phyloP scores from a whole-genome alignment of 2,888 invertebrate genomes.

The Hipparchia sbordonii region DNA sequence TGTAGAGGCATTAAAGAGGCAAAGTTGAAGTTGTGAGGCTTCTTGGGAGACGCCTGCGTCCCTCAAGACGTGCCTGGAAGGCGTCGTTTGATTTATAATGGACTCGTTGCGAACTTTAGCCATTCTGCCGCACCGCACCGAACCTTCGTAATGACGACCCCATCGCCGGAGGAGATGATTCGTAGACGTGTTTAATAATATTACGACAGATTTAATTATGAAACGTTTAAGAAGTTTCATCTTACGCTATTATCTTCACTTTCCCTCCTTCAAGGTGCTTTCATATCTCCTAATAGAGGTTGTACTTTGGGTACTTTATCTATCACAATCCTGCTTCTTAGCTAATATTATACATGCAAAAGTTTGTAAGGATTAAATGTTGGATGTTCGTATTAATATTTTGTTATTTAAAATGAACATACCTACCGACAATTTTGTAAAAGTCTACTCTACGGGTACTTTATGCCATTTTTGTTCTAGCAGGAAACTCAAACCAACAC shows the following conservation, averaged over 20 bases:
- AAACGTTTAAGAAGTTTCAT: constrained; percentile 75
- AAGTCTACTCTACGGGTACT: constrained; percentile 6
- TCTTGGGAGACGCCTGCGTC: constrained; percentile 74
- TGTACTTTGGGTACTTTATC: constrained; percentile 2
- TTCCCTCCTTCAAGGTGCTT: constrained; percentile 60
- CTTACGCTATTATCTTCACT: constrained; percentile 66
- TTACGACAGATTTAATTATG: constrained; percentile 82
- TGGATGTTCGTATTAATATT: background rate
- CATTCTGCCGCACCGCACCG: constrained; percentile 75
- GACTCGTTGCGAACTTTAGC: constrained; percentile 82
- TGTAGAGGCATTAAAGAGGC: constrained; percentile 80
- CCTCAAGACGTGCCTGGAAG: constrained; percentile 81
- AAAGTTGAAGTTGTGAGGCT: constrained; percentile 76
- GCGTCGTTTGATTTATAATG: constrained; percentile 83
- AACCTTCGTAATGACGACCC: constrained; percentile 81
- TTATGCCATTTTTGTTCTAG: constrained; percentile 6
- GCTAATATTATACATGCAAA: no score
- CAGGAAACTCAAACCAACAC: constrained; percentile 21
- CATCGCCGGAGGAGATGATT: constrained; percentile 81
- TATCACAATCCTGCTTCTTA: no score
- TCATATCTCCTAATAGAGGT: constrained; percentile 24
- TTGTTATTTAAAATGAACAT: background rate
- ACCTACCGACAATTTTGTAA: background rate
- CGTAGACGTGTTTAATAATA: constrained; percentile 82
- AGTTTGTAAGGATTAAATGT: no score